A percentile compares a stretch with the other conserved stretches of the same genome.
phyloP scores from a whole-genome alignment of 92 coral and sea anemone species.

The Actinostola sp. region DNA sequence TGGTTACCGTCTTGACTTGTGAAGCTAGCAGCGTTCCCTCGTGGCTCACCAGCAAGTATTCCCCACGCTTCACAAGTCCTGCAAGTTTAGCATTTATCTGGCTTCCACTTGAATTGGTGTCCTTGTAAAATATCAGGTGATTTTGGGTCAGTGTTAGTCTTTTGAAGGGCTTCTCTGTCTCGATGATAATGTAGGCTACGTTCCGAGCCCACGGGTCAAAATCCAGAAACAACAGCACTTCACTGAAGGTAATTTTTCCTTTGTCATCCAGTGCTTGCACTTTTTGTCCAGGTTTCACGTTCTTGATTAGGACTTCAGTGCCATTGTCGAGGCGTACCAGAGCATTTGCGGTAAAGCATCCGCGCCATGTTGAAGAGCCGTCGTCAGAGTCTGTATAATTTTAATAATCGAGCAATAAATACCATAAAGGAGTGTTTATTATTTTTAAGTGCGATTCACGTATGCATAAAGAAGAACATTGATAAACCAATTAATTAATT shows the following conservation, averaged over 20 bases:
- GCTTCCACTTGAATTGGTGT: slow-evolving; percentile 32
- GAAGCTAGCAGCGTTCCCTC: slow-evolving; percentile 49
- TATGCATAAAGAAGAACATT: slow-evolving; percentile 38
- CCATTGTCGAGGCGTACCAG: slow-evolving; percentile 73
- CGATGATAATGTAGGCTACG: slow-evolving; percentile 65
- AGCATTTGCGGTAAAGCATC: slow-evolving; percentile 68
- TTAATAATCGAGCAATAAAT: slow-evolving; percentile 6
- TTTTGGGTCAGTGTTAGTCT: slow-evolving; percentile 71
- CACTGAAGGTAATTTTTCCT: slow-evolving; percentile 77
- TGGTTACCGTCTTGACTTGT: slow-evolving; percentile 55
- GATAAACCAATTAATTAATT: slow-evolving; percentile 68
- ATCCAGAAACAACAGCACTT: slow-evolving; percentile 88
- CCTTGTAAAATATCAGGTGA: slow-evolving; percentile 80
- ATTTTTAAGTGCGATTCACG: not conserved
- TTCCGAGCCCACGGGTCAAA: slow-evolving; percentile 65
- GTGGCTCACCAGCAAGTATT: slow-evolving; percentile 64
- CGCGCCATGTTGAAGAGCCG: slow-evolving; percentile 25
- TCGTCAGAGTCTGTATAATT: slow-evolving; percentile 7
- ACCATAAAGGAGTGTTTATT: slow-evolving; percentile 29
- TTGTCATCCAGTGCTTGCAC: slow-evolving; percentile 68
- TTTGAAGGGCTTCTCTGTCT: slow-evolving; percentile 68
- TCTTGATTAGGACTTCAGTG: slow-evolving; percentile 47
- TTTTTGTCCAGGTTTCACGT: slow-evolving; percentile 78
- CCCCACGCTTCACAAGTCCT: slow-evolving; percentile 60
- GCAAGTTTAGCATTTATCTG: slow-evolving; percentile 71